Evolutionary conservation across 1,140 invertebrate genomes (phyloP).

Genomic region (Neodiprion virginianus): DNA sequence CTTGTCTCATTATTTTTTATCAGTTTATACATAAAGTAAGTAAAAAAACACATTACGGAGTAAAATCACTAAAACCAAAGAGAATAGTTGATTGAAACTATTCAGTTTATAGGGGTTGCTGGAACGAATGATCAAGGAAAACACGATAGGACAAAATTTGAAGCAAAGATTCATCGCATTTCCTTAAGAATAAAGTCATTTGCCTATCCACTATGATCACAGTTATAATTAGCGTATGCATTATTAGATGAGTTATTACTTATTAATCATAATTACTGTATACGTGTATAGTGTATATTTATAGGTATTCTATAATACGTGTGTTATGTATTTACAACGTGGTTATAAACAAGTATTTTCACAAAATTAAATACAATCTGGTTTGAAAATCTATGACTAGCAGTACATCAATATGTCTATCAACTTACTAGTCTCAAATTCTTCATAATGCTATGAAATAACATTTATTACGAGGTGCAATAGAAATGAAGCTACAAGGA

Average conservation of each 20-base stretch:
- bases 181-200: slow-evolving; percentile 49
- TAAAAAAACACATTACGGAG: background rate
- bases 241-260: slow-evolving; percentile 41
- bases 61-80: background rate
- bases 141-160: background rate
- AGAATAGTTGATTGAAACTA: background rate
- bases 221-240: slow-evolving; percentile 57
- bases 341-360: slow-evolving; percentile 53
- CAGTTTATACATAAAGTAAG: background rate
- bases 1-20: background rate
- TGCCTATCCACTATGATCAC: slow-evolving; percentile 58
- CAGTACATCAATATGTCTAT: slow-evolving; percentile 19
- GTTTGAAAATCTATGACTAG: slow-evolving; percentile 57
- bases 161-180: slow-evolving; percentile 27
- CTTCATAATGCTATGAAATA: background rate
- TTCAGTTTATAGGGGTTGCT: background rate
- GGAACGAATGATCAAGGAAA: background rate
- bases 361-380: slow-evolving; percentile 57
- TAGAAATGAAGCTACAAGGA: background rate
- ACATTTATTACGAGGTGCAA: background rate
- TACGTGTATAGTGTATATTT: slow-evolving; percentile 8
- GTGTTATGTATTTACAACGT: slow-evolving; percentile 48
- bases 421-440: background rate
- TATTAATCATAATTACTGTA: slow-evolving; percentile 40
- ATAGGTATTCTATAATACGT: background rate